Percentiles rank a stretch among this genome's conserved stretches.
Conservation (phyloP, 2,113 vertebrate species). For the Bos taurus region ARS-UCD2.0 NC_037340.1:23842501-23843000, state of each 20-base stretch:
- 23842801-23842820: neutral
- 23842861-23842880: slow-evolving; percentile 14
- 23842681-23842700: neutral
- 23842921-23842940: neutral
- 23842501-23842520: neutral
- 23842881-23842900: neutral
- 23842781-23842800: neutral
- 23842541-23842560: neutral
- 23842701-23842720: neutral
- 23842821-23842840: neutral
- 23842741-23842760: neutral
- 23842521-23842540: neutral
- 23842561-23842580: neutral
- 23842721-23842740: neutral
- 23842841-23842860: neutral
- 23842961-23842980: neutral
- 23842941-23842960: neutral
- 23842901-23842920: neutral
- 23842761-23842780: neutral
- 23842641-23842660: neutral
- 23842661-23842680: neutral
- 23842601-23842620: neutral
- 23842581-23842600: neutral
- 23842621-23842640: neutral
- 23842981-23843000: neutral